These are phyloP conservation scores for Drosophila eohydei DNA, from an alignment of 2,888 invertebrate genomes.

Conservation along the genomic window DNA sequence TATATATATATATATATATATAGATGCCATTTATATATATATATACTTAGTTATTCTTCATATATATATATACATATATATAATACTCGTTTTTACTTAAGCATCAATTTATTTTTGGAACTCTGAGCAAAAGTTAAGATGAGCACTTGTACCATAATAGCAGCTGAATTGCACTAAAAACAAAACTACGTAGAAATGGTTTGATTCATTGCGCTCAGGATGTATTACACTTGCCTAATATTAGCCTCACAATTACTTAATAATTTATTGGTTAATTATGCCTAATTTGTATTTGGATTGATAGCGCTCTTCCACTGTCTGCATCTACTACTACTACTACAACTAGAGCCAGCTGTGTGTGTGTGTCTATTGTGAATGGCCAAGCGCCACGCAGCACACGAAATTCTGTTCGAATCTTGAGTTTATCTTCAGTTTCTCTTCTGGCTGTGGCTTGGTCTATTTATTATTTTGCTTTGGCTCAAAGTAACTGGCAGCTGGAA, in stretches of 20 bases:
- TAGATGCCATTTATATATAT: background rate
- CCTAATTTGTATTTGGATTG: slow-evolving; percentile 47
- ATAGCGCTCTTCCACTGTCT: slow-evolving; percentile 42
- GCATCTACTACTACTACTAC: slow-evolving; percentile 16
- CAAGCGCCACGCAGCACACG: slow-evolving; percentile 13
- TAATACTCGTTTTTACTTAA: slow-evolving; percentile 29
- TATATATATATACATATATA: background rate
- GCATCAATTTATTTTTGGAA: slow-evolving; percentile 46
- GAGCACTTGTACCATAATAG: slow-evolving; percentile 77
- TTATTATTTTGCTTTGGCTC: slow-evolving; percentile 65
- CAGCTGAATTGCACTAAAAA: slow-evolving; percentile 71
- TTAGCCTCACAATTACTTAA: slow-evolving; percentile 53
- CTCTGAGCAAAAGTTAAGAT: slow-evolving; percentile 71
- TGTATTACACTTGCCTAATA: slow-evolving; percentile 73
- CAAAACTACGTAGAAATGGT: slow-evolving; percentile 57
- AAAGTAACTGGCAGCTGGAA: slow-evolving; percentile 59
- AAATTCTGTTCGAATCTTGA: slow-evolving; percentile 7
- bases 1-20: background rate
- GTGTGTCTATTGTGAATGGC: slow-evolving; percentile 13
- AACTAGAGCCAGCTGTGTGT: background rate
- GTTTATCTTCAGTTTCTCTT: slow-evolving; percentile 17
- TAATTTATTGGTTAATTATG: slow-evolving; percentile 17
- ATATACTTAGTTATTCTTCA: background rate
- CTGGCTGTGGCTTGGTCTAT: slow-evolving; percentile 68
- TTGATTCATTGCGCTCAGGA: slow-evolving; percentile 75